Base-by-base conservation (phyloP, 2,797 vertebrate genomes). In the Neoniphon sammara region DNA sequence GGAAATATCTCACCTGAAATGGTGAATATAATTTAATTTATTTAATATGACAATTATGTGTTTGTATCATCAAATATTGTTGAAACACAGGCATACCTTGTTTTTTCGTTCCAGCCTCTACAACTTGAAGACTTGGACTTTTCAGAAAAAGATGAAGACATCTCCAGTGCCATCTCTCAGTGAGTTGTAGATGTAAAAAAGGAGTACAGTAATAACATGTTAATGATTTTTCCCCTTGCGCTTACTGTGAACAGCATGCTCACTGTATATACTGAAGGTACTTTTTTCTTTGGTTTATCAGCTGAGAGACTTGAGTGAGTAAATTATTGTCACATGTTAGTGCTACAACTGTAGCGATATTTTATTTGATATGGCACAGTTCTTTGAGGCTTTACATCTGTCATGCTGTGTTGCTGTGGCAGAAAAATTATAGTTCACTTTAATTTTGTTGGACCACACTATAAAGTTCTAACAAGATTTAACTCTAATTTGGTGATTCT, bases 81-180 rank as follows among this genome's bases (percentile, higher is more conserved):
- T 3, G 52, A 21, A 61, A 61, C 21, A 52, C 14, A 69, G 3
- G n/a, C 39, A 60, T 55, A 39, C 55, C 31, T 64, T 14, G 4
- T 14, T 77, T 61, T 55, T 57, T 2, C 14, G 74, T 74, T 71
- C 2, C 78, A 95, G 94, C 84, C 90, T 73, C 88, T 95, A 78
- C 93, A 91, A 30, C 77, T 93, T 23, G 79, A 66, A 34, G 94
- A 95, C 56, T 70, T 94, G 2, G 85, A 91, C 31, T n/a, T 36
- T 54, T 66, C 89, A 15, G 77, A 81, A 44, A 73, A 60, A 3
- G 23, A 62, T 4, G 70, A 86, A 14, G 77, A 75, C 23, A 0
- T 30, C 0, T 80, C 77, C 44, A 81, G 64, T 36, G 78, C 39
- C 2, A 36, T 21, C 2, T 87, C 85, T 67, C 49, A 61, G 94